Conservation (phyloP, 1,140 invertebrate species). For the Gryllus bimaculatus region DNA sequence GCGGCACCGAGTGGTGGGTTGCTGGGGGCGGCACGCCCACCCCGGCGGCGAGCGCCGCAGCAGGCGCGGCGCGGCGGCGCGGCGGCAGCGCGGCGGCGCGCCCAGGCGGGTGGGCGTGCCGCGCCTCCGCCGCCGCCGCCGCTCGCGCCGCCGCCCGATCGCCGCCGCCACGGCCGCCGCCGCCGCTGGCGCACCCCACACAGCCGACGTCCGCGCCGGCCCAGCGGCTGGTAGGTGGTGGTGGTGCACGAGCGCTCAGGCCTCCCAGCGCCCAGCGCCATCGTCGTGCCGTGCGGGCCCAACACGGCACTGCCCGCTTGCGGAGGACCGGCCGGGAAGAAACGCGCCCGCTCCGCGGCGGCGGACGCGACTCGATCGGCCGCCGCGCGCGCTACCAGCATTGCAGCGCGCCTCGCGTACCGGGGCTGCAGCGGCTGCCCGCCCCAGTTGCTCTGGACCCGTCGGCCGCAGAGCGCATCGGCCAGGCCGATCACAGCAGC, state of each 20-base stretch:
- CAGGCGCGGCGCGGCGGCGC: slow-evolving; percentile 28
- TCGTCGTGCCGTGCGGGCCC: slow-evolving; percentile 2
- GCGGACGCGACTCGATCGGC: neutral
- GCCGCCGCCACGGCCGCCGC: slow-evolving; percentile 35
- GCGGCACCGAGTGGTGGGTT: neutral
- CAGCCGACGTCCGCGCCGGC: slow-evolving; percentile 27
- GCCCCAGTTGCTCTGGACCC: neutral
- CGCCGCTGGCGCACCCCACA: slow-evolving; percentile 29
- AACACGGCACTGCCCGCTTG: neutral
- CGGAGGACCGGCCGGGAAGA: neutral
- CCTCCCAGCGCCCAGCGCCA: slow-evolving; percentile 9
- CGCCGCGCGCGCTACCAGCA: neutral
- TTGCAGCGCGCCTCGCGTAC: neutral
- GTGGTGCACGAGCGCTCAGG: slow-evolving; percentile 26
- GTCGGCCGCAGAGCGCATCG: too few relatives aligned
- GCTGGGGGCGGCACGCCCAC: slow-evolving; percentile 7
- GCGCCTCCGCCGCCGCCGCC: slow-evolving; percentile 26
- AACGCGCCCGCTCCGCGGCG: neutral
- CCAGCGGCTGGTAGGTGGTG: slow-evolving; percentile 23
- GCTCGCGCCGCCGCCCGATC: slow-evolving; percentile 37
- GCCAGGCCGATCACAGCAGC: neutral
- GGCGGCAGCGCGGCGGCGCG: slow-evolving; percentile 33
- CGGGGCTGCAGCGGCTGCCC: neutral
- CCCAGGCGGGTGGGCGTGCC: slow-evolving; percentile 25
- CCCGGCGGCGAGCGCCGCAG: slow-evolving; percentile 9